phyloP scores from a whole-genome alignment of 2,888 invertebrate genomes.

The Leptura quadrifasciata region DNA sequence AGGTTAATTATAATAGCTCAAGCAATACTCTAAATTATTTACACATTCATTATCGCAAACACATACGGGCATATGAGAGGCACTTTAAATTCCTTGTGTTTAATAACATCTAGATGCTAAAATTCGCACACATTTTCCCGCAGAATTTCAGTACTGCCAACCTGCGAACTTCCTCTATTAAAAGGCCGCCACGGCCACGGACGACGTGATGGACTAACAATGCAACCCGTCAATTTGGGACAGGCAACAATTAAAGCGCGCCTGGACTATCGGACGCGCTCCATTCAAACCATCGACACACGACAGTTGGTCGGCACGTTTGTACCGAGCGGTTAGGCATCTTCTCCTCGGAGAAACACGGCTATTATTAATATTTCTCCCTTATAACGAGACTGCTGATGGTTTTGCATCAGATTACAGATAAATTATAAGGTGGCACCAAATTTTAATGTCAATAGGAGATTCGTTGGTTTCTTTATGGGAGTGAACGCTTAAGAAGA shows the following conservation, averaged over 20 bases:
- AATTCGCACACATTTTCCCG: not conserved
- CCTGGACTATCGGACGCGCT: constrained; percentile 25
- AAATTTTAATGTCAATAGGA: not conserved
- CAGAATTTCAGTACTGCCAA: constrained; percentile 24
- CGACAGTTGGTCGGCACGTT: constrained; percentile 30
- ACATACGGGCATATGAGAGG: no score
- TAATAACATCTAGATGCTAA: not conserved
- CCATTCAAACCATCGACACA: constrained; percentile 34
- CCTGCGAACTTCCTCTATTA: constrained; percentile 21
- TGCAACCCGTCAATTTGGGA: constrained; percentile 36
- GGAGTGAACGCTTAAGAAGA: not conserved
- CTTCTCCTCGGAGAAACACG: constrained; percentile 15
- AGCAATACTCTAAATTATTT: no score
- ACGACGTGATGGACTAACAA: constrained; percentile 37
- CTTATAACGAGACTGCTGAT: constrained; percentile 25
- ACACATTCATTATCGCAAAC: no score
- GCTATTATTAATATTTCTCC: constrained; percentile 29
- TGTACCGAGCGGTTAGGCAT: constrained; percentile 9
- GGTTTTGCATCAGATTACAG: constrained; percentile 2
- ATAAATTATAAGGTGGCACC: constrained; percentile 4
- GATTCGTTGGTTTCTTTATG: not conserved
- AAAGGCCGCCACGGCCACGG: not conserved
- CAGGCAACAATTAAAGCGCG: constrained; percentile 40
- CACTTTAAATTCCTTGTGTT: no score
- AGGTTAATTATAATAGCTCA: no score